phyloP scores from a whole-genome alignment of 2,888 invertebrate species.

The Pteria penguin region DNA sequence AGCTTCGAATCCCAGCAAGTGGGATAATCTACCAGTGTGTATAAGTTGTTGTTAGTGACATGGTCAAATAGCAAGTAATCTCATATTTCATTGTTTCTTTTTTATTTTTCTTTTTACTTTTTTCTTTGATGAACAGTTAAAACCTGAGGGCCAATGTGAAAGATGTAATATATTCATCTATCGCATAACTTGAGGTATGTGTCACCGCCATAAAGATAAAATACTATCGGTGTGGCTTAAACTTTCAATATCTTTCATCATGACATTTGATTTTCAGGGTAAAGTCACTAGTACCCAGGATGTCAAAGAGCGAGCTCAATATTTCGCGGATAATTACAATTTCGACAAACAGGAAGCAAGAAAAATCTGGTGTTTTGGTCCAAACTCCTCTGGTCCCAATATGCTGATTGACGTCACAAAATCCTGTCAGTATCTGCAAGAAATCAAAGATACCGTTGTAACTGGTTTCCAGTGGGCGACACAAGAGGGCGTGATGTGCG shows the following conservation, averaged over 20 bases:
- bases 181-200: no score
- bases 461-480: conserved; percentile 99
- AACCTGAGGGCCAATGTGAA: no score
- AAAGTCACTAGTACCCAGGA: conserved; percentile 96
- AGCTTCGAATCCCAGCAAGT: no score
- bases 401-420: conserved; percentile 98
- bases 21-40: no score
- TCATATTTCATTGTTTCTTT: no score
- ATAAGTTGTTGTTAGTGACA: no score
- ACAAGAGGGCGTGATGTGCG: conserved; percentile 98
- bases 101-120: no score
- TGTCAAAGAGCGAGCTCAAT: conserved; percentile 96
- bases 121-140: no score
- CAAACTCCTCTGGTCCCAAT: conserved; percentile 98
- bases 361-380: conserved; percentile 99
- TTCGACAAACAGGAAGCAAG: conserved; percentile 97
- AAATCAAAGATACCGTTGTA: conserved; percentile 99
- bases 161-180: no score
- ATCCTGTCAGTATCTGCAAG: conserved; percentile 99
- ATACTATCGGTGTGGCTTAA: no score
- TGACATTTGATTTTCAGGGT: conserved; percentile 83
- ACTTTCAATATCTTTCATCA: background rate
- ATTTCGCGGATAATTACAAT: conserved; percentile 96
- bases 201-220: no score
- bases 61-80: no score